Evolutionary conservation across 2,888 invertebrate species (phyloP).

Genomic region (Blomia tropicalis): DNA sequence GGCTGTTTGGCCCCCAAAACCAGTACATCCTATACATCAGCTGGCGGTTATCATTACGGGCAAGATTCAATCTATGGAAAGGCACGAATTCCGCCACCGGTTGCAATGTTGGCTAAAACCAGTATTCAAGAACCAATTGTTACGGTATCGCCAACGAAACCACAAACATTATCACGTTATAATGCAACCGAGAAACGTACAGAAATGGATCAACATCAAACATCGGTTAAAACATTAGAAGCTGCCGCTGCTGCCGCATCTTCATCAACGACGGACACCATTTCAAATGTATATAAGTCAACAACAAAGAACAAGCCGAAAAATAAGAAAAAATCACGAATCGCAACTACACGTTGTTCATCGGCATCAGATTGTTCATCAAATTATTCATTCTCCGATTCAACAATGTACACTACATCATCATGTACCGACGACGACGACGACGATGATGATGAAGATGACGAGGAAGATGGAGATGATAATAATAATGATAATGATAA

Average conservation of each 20-base stretch:
- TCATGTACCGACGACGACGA: background rate
- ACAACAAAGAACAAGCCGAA: background rate
- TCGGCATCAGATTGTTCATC: conserved; percentile 8
- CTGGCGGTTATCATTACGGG: background rate
- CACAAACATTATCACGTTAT: background rate
- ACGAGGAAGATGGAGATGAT: background rate
- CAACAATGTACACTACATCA: background rate
- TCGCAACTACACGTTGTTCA: background rate
- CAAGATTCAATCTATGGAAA: background rate
- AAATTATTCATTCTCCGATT: background rate
- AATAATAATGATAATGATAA: background rate
- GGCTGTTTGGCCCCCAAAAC: background rate
- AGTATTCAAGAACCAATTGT: background rate
- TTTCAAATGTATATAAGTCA: background rate
- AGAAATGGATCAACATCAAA: background rate
- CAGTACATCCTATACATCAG: background rate
- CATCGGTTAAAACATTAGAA: background rate
- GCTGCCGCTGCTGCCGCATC: background rate
- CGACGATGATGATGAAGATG: conserved; percentile 7
- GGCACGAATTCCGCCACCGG: background rate
- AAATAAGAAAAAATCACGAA: background rate
- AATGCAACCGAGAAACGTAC: background rate
- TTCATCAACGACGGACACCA: background rate
- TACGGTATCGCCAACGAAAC: background rate
- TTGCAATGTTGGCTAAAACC: background rate